Base-by-base conservation (phyloP, 2,888 invertebrate genomes). In the Spilarctia lutea region DNA sequence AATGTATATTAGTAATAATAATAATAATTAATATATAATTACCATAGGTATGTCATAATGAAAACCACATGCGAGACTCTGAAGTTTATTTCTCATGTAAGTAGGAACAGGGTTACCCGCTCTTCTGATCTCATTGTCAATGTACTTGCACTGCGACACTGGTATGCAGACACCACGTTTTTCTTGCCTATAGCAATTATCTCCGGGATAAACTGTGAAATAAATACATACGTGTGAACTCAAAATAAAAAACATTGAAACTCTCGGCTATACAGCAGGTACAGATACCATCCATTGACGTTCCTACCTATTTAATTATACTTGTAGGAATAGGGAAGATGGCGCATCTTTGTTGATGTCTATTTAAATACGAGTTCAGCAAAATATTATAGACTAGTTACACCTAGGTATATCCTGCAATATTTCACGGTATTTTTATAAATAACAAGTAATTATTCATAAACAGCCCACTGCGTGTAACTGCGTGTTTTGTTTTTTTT, bases 51-150 rank as follows among this genome's bases (percentile, higher is more conserved):
- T 87, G 24, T 81, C 78, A 3, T 52, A 69, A 11, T 89, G 84
- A 73, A 88, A 95, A 0, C 94, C 94, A 75, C 95, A 94, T 0
- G 87, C 85, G 0, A 94, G 79, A 0, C 80, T 78, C 24, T 88
- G 88, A 1, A 95, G 86, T 74, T 89, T 92, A 27, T 79, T 81
- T 30, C 90, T 88, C 75, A 94, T 83, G 71, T 86, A 71, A 4
- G 76, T 60, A 0, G 93, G 91, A 87, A 94, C 90, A 0, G 93
- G 93, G 3, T 77, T 86, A 4, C 93, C 94, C 7, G 90, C 90
- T 3, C 72, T 84, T 42, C 76, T 84, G 70, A 94, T 87, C 75
- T 93, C 93, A 2, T 82, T 78, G 56, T 90, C 20, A 11, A 94
- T 79, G 1, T 82, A 81, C 56, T 81, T 72, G 76, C 94, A 95